Evolutionary conservation across 2,888 invertebrate genomes (phyloP), one percentile per base, ranked within the genome.

Genomic region (Petrolisthes manimaculis): DNA sequence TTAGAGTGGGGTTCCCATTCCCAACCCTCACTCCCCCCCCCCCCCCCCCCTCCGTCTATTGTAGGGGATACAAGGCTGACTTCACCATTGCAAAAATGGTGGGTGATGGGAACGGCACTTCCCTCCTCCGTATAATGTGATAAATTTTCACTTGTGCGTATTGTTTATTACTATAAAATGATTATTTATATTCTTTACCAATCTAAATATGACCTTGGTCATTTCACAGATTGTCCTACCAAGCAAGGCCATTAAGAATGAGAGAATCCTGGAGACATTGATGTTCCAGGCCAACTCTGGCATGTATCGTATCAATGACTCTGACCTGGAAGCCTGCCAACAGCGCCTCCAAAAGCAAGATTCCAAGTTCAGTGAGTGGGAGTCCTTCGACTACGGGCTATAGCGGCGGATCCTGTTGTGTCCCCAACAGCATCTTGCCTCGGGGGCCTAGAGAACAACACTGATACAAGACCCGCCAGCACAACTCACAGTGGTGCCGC

Each of bases 241-340:
- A 81, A 97, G 97, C 90, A 98, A 97, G 93, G 97, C 97, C 80
- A 97, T 98, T 92, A 97, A 96, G 93, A 97, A 98, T 93, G 97
- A 98, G 93, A 95, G 96, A 87, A 98, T 98, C 92, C 94, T 98
- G 92, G 97, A 97, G 93, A 98, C 98, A 5, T 94, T 98, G 81
- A 97, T 97, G 96, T 96, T 96, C 93, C 98, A 98, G 94, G 97
- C 97, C 84, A 97, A 97, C 93, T 95, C 97, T 3, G 98, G 98
- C 78, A 97, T 97, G 95, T 98, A 97, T 94, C 95, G 97, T 89
- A 96, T 97, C 93, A 97, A 97, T 93, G 97, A 97, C 93, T 95
- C 95, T 92, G 96, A 96, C 92, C 94, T 98, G 92, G 96, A 97
- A 93, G 97, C 96, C 92, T 97, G 97, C 93, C 96, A 97, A 92